Evolutionary conservation across 92 coral and sea anemone species (phyloP), one percentile per base, ranked within the genome.

Genomic region (Phenganax marumi): DNA sequence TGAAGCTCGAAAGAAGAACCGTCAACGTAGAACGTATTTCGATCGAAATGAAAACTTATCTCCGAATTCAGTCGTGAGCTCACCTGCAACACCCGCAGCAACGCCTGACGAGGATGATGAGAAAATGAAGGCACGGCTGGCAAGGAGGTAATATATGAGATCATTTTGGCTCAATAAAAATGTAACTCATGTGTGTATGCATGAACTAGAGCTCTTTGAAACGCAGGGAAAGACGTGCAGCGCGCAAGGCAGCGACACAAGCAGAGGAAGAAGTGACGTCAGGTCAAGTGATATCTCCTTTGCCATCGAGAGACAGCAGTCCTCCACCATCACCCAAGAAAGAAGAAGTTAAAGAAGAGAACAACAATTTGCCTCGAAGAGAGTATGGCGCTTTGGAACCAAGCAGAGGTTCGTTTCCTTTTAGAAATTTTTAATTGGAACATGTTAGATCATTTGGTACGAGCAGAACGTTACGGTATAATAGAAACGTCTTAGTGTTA

Each of bases 1-100:
- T 9, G 83, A 62, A 21, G 50, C 83, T 8, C 73, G 57, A 0
- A 47, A 49, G 48, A 78, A 49, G 50, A 8, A 12, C 18, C 61
- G 73, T 33, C 83, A 60, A 48, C 83, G 72, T 11, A 50, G 83
- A 14, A 63, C 26, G 2, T 78, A 78, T 62, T 24, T 76, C 54
- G 81, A 76, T 74, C 68, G 68, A 56, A 47, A 50, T 49, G 61
- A 78, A 11, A 19, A 63, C 19, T 11, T 49, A 48, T 93, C 99
- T 79, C 96, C 93, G n/a, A 90, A 88, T 50, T 89, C 97, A 9
- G 86, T 92, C 46, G 95, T 91, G 22, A 92, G 95, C 68, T 84
- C 97, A 33, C 90, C 97, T 16, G 96, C 96, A 12, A 87, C 93
- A 47, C 91, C 99, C 23, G 90, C 99, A 57, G 75, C 88, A 43